A percentile compares a stretch with the other conserved stretches of the same genome.
Conservation (phyloP, 2,888 invertebrate species). For the Lasius fuliginosus region DNA sequence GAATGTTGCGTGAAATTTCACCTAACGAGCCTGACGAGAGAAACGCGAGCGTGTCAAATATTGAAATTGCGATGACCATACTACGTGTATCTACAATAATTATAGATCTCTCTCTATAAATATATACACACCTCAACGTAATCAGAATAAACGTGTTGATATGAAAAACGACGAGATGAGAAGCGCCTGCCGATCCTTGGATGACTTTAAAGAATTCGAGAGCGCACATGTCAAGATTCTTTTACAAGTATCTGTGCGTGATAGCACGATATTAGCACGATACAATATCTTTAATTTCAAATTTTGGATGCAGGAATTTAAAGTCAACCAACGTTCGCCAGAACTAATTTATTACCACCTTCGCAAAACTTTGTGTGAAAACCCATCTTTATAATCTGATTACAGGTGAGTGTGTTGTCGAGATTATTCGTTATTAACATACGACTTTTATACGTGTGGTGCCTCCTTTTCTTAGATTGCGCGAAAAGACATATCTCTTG, state of each 20-base stretch:
- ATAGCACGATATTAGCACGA: background rate
- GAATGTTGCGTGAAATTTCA: slow-evolving; percentile 35
- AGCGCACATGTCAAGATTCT: background rate
- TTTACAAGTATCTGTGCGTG: background rate
- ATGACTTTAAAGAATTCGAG: slow-evolving; percentile 30
- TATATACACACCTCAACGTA: slow-evolving; percentile 75
- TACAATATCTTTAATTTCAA: background rate
- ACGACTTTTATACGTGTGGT: background rate
- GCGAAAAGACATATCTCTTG: background rate
- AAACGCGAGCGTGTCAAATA: slow-evolving; percentile 53
- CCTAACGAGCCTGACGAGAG: slow-evolving; percentile 38
- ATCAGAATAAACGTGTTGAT: slow-evolving; percentile 80
- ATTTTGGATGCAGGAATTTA: background rate
- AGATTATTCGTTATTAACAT: background rate
- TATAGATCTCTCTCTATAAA: slow-evolving; percentile 81
- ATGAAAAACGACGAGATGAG: slow-evolving; percentile 66
- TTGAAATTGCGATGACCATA: slow-evolving; percentile 80
- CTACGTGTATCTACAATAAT: slow-evolving; percentile 83
- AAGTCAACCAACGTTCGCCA: slow-evolving; percentile 21
- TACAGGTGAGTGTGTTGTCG: slow-evolving; percentile 25
- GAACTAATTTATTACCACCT: slow-evolving; percentile 11
- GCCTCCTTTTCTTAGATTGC: background rate
- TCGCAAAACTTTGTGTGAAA: background rate
- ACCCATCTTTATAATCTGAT: background rate
- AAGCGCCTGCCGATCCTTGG: slow-evolving; percentile 4